Conservation (phyloP, 2,797 vertebrate genomes). For the Notamacropus eugenii region DNA sequence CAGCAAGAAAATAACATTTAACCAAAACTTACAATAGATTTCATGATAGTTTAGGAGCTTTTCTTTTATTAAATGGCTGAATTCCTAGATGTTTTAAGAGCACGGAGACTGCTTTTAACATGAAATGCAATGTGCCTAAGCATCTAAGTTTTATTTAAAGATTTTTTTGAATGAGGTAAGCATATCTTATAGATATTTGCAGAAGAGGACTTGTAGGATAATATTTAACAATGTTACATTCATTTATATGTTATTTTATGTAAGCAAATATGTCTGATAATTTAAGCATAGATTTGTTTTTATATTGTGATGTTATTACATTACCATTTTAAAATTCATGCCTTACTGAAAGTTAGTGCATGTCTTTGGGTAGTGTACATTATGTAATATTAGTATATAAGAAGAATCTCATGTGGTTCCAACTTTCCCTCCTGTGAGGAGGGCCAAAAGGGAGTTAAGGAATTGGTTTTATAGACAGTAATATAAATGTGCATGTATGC, state of each 20-base stretch:
- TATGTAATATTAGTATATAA: neutral
- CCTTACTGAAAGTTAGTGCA: neutral
- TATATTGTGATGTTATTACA: neutral
- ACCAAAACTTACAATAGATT: neutral
- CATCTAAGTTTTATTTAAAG: neutral
- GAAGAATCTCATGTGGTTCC: neutral
- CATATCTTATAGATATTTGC: slow-evolving; percentile 1
- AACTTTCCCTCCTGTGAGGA: neutral
- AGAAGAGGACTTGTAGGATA: neutral
- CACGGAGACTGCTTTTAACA: neutral
- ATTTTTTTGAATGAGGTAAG: slow-evolving; percentile 23
- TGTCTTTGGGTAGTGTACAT: neutral
- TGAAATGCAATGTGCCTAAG: neutral
- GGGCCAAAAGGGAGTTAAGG: neutral
- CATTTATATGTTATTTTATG: neutral
- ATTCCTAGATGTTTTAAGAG: slow-evolving; percentile 2
- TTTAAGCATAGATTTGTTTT: neutral
- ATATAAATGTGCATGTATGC: neutral
- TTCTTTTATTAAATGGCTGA: neutral
- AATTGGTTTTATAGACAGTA: neutral
- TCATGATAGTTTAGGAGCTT: neutral
- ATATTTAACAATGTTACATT: neutral
- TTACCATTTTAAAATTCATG: neutral
- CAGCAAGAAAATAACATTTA: neutral
- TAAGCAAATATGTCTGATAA: neutral